Conservation (phyloP, 1,140 invertebrate species). For the Tetranychus cinnabarinus region DNA sequence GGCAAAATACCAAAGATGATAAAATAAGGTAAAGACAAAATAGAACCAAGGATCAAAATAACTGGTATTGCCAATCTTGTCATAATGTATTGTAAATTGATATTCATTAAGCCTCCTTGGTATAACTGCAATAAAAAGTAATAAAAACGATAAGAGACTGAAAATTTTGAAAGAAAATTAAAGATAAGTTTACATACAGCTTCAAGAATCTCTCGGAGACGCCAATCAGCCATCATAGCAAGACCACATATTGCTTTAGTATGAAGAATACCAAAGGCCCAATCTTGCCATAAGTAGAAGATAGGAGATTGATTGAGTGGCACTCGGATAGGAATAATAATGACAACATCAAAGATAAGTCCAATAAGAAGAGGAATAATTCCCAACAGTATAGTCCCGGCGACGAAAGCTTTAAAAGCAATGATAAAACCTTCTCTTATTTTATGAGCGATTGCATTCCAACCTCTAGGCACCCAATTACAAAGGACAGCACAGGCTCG, state of each 20-base stretch:
- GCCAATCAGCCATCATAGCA: slow-evolving; percentile 93
- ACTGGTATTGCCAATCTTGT: slow-evolving; percentile 63
- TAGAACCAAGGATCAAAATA: slow-evolving; percentile 58
- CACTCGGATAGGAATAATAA: slow-evolving; percentile 76
- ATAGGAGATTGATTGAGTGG: slow-evolving; percentile 80
- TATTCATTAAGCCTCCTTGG: slow-evolving; percentile 68
- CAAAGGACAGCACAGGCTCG: slow-evolving; percentile 49
- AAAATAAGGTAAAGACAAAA: slow-evolving; percentile 68
- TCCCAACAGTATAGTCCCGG: slow-evolving; percentile 48
- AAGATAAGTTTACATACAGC: slow-evolving; percentile 34
- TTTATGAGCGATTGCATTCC: slow-evolving; percentile 42
- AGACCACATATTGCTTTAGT: slow-evolving; percentile 93
- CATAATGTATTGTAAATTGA: slow-evolving; percentile 68
- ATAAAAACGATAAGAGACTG: not conserved
- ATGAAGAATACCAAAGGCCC: slow-evolving; percentile 85
- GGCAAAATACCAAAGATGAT: slow-evolving; percentile 59
- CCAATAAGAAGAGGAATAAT: slow-evolving; percentile 80
- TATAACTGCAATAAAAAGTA: slow-evolving; percentile 26
- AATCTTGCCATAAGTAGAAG: slow-evolving; percentile 65
- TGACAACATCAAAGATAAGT: slow-evolving; percentile 62
- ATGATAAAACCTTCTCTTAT: slow-evolving; percentile 40
- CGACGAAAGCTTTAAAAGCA: slow-evolving; percentile 34
- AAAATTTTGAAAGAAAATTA: not conserved
- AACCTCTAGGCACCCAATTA: slow-evolving; percentile 66
- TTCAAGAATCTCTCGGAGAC: slow-evolving; percentile 66